Evolutionary conservation across 2,888 invertebrate genomes (phyloP).

Genomic region (Tetheella fluctuosa): DNA sequence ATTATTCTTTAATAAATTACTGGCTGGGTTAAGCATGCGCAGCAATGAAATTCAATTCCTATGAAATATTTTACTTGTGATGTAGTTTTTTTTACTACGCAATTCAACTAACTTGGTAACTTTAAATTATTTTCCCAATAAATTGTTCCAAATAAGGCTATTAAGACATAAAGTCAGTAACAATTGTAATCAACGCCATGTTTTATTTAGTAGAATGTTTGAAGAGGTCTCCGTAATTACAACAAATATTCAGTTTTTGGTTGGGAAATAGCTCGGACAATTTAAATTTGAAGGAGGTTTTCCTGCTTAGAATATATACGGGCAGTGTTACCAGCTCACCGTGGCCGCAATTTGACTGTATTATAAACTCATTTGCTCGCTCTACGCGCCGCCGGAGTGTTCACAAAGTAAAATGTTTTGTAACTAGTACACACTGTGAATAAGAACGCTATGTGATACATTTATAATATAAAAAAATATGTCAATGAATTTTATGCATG

Average conservation of each 20-base stretch:
- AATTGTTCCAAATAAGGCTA: neutral
- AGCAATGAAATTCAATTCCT: too few species aligned
- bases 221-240: conserved; percentile 4
- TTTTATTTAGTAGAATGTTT: conserved; percentile 5
- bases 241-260: conserved; percentile 3
- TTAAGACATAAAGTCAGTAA: neutral
- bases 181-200: neutral
- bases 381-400: conserved; percentile 31
- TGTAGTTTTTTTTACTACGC: too few species aligned
- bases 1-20: too few species aligned
- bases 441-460: conserved; percentile 34
- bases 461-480: neutral
- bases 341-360: conserved; percentile 56
- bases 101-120: neutral
- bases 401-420: conserved; percentile 39
- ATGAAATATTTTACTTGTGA: too few species aligned
- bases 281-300: conserved; percentile 4
- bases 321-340: conserved; percentile 32
- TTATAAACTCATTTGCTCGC: conserved; percentile 63
- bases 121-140: neutral
- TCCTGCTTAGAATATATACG: conserved; percentile 12
- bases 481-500: neutral
- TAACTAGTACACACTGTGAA: neutral
- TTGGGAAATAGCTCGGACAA: conserved; percentile 1
- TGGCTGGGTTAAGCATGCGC: too few species aligned